These are phyloP conservation scores for Hirtodrosophila histrioides DNA, from an alignment of 2,888 invertebrate species.

Conservation along the genomic window DNA sequence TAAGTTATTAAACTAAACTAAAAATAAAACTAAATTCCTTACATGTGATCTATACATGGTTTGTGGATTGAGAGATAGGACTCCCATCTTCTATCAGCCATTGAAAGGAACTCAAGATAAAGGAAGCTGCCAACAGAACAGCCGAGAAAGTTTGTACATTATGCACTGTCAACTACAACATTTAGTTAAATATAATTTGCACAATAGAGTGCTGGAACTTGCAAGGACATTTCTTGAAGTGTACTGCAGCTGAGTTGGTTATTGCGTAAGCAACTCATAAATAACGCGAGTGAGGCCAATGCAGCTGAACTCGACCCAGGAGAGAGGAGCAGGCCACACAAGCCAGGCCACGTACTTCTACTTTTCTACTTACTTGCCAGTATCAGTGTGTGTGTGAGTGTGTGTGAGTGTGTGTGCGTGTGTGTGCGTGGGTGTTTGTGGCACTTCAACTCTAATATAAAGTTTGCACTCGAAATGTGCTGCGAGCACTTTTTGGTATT, in stretches of 20 bases:
- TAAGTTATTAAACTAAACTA: too few relatives aligned
- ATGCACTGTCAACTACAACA: too few relatives aligned
- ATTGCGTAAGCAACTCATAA: constrained; percentile 76
- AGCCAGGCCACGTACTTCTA: constrained; percentile 66
- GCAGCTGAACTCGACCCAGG: constrained; percentile 38
- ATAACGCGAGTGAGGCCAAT: constrained; percentile 64
- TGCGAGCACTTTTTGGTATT: constrained; percentile 78
- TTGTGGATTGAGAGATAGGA: too few relatives aligned
- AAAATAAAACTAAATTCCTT: too few relatives aligned
- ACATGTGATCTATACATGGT: too few relatives aligned
- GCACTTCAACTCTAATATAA: constrained; percentile 78
- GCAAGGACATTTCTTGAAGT: background rate
- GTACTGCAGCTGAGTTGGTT: constrained; percentile 63
- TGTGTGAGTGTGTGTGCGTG: constrained; percentile 11
- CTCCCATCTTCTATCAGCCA: too few relatives aligned
- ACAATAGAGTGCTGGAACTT: too few relatives aligned
- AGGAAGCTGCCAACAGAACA: too few relatives aligned
- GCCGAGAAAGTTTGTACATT: too few relatives aligned
- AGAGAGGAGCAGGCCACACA: background rate
- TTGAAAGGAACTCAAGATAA: too few relatives aligned
- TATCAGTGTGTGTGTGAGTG: constrained; percentile 20
- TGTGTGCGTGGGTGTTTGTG: constrained; percentile 53
- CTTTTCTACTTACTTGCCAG: constrained; percentile 63
- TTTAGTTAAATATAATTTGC: too few relatives aligned
- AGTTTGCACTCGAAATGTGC: constrained; percentile 76